These are phyloP conservation scores for Drosophila putrida DNA, from an alignment of 2,888 invertebrate species.

Conservation along the genomic window DNA sequence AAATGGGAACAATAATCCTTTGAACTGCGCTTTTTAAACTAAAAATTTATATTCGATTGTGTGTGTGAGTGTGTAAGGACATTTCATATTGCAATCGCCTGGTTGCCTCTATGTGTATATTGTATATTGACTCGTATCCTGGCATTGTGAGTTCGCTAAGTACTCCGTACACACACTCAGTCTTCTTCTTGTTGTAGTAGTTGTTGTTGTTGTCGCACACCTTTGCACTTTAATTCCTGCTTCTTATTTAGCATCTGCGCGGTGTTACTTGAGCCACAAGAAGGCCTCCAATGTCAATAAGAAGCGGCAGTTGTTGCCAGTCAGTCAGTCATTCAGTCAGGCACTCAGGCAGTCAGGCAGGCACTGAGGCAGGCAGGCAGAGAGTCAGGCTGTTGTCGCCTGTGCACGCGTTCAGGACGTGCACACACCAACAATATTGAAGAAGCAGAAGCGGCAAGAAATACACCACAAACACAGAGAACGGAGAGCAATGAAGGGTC, in stretches of 20 bases:
- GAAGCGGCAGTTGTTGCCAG: slow-evolving; percentile 53
- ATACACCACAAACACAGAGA: slow-evolving; percentile 2
- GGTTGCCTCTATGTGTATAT: slow-evolving; percentile 17
- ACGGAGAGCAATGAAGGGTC: background rate
- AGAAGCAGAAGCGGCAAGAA: slow-evolving; percentile 1
- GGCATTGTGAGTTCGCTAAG: slow-evolving; percentile 39
- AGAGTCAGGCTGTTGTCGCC: slow-evolving; percentile 27
- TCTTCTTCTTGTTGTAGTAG: slow-evolving; percentile 11
- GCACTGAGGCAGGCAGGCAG: slow-evolving; percentile 11
- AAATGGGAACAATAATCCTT: background rate
- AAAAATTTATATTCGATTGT: slow-evolving; percentile 4
- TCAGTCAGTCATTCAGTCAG: slow-evolving; percentile 35
- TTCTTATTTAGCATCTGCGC: slow-evolving; percentile 79
- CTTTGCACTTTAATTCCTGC: slow-evolving; percentile 75
- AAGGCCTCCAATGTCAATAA: slow-evolving; percentile 40
- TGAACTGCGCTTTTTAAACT: slow-evolving; percentile 14
- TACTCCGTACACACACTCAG: slow-evolving; percentile 22
- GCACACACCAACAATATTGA: slow-evolving; percentile 45
- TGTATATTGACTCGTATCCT: slow-evolving; percentile 41
- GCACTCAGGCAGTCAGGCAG: slow-evolving; percentile 35
- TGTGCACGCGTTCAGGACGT: slow-evolving; percentile 74
- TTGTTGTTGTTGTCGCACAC: slow-evolving; percentile 50
- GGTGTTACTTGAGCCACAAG: slow-evolving; percentile 64
- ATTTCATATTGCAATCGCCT: slow-evolving; percentile 31
- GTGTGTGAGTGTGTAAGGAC: slow-evolving; percentile 15